Evolutionary conservation across 2,888 invertebrate species (phyloP).

Genomic region (Camponotus fellah): DNA sequence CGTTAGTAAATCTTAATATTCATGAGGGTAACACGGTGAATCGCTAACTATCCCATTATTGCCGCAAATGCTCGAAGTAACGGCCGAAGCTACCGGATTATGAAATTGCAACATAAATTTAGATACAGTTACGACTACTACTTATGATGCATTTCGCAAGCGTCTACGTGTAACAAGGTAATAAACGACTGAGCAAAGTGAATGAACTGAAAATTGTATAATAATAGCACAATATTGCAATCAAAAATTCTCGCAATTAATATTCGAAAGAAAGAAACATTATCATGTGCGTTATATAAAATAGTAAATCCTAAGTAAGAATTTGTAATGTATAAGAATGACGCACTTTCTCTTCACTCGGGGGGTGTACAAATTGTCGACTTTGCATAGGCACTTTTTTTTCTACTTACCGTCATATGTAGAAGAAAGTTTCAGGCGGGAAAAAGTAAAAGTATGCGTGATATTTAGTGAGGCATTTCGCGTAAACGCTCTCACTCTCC

Average conservation of each 20-base stretch:
- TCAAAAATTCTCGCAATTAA: background rate
- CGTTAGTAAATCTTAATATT: constrained; percentile 41
- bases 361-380: constrained; percentile 33
- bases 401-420: background rate
- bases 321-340: constrained; percentile 40
- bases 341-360: constrained; percentile 47
- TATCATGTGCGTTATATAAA: constrained; percentile 37
- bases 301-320: constrained; percentile 1
- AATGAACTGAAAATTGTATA: constrained; percentile 2
- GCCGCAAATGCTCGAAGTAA: constrained; percentile 33
- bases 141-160: constrained; percentile 14
- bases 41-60: constrained; percentile 35
- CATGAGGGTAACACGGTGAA: constrained; percentile 22
- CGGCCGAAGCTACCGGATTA: background rate
- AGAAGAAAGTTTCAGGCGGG: background rate
- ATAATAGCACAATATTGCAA: background rate
- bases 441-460: background rate
- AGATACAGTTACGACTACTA: constrained; percentile 10
- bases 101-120: constrained; percentile 36
- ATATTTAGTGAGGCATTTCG: constrained; percentile 5
- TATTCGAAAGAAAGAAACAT: constrained; percentile 1
- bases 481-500: background rate
- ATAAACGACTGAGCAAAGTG: constrained; percentile 1
- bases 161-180: background rate
- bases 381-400: background rate